These are phyloP conservation scores for Eupeodes luniger DNA, from an alignment of 2,888 invertebrate genomes.

Conservation along the genomic window DNA sequence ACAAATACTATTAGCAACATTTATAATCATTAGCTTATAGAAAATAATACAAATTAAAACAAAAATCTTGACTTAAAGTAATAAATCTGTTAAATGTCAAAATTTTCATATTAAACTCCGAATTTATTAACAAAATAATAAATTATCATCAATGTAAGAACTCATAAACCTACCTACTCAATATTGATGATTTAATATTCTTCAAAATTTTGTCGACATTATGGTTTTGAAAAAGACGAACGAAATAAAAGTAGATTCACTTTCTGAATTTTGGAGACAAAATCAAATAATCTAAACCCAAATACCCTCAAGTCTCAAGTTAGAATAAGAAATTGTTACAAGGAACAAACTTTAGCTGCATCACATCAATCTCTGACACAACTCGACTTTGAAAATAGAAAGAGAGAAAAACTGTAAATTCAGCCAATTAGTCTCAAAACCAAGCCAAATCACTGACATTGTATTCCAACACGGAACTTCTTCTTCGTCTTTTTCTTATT, in stretches of 20 bases:
- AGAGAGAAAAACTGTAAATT: slow-evolving; percentile 33
- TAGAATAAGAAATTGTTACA: slow-evolving; percentile 5
- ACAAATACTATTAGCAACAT: slow-evolving; percentile 10
- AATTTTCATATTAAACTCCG: slow-evolving; percentile 12
- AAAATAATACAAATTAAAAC: slow-evolving; percentile 14
- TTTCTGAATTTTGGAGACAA: background rate
- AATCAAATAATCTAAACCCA: background rate
- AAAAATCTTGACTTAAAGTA: slow-evolving; percentile 11
- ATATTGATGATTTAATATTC: background rate
- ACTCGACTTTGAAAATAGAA: background rate
- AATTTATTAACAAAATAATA: slow-evolving; percentile 27
- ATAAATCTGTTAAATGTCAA: slow-evolving; percentile 32
- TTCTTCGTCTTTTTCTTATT: background rate
- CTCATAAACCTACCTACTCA: background rate
- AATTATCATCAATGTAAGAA: background rate
- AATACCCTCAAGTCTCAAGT: slow-evolving; percentile 9
- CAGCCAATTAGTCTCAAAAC: slow-evolving; percentile 53
- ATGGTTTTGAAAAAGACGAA: background rate
- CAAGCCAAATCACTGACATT: slow-evolving; percentile 37
- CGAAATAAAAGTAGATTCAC: background rate
- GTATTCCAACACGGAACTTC: slow-evolving; percentile 33
- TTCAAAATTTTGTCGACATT: background rate
- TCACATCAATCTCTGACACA: slow-evolving; percentile 49
- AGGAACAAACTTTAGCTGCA: slow-evolving; percentile 5
- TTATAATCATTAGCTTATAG: slow-evolving; percentile 26